A percentile compares a stretch with the other conserved stretches of the same genome.
phyloP scores from a whole-genome alignment of 2,797 vertebrate genomes.

The Pitangus sulphuratus region DNA sequence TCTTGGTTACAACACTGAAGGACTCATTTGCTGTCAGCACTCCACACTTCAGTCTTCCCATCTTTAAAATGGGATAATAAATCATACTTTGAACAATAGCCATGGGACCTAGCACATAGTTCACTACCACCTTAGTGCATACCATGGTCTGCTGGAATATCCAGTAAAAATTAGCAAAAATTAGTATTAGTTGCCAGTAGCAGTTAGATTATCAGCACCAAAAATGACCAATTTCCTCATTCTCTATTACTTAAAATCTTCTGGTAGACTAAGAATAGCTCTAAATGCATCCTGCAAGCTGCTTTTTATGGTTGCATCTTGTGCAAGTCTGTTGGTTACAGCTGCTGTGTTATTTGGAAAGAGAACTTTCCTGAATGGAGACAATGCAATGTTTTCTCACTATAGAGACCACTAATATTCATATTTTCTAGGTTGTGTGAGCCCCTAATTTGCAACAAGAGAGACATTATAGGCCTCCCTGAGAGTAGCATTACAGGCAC shows the following conservation, averaged over 20 bases:
- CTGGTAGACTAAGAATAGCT: not conserved
- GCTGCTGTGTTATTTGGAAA: not conserved
- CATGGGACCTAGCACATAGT: not conserved
- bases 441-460: not conserved
- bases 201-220: not conserved
- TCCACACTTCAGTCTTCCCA: not conserved
- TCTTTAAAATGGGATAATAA: not conserved
- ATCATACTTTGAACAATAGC: not conserved
- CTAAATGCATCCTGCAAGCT: not conserved
- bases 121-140: not conserved
- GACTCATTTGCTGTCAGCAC: not conserved
- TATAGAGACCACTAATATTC: not conserved
- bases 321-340: not conserved
- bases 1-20: not conserved
- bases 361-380: not conserved
- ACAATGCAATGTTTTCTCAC: not conserved
- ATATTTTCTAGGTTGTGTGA: not conserved
- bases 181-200: not conserved
- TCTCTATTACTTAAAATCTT: not conserved
- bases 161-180: not conserved
- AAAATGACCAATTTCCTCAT: not conserved
- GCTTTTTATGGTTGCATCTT: not conserved
- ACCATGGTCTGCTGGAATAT: not conserved
- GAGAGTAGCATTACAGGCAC: not conserved
- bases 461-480: not conserved